A percentile compares a stretch with the other conserved stretches of the same genome.
Conservation (phyloP, 37 sponge, comb jelly and placozoan genomes). For the Dysidea cf. avara region DNA sequence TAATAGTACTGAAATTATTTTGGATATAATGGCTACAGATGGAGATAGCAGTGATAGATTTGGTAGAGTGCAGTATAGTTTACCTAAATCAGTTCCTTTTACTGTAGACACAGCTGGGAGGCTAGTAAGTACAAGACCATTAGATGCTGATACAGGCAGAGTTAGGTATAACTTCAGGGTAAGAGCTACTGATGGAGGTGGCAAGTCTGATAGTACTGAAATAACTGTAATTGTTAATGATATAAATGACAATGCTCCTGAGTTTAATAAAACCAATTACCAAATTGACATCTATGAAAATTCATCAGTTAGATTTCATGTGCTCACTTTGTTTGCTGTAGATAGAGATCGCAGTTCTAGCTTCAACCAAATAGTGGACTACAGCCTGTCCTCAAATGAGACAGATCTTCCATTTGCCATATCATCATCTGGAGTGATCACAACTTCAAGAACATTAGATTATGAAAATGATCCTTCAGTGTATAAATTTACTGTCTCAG, state of each 20-base stretch:
- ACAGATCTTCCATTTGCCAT: slow-evolving; percentile 39
- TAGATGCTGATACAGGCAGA: slow-evolving; percentile 42
- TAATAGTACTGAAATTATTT: slow-evolving; percentile 12
- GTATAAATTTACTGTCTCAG: slow-evolving; percentile 43
- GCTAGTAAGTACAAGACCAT: slow-evolving; percentile 7
- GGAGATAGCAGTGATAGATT: slow-evolving; percentile 30
- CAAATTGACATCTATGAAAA: slow-evolving; percentile 36
- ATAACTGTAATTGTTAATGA: slow-evolving; percentile 51
- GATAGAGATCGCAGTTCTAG: slow-evolving; percentile 29
- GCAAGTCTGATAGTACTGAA: slow-evolving; percentile 11
- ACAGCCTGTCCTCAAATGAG: background rate
- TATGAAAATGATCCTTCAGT: slow-evolving; percentile 41
- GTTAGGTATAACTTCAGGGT: slow-evolving; percentile 5
- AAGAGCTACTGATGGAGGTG: slow-evolving; percentile 46
- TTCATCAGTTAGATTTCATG: background rate
- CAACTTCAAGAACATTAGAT: slow-evolving; percentile 18
- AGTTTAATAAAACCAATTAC: slow-evolving; percentile 12
- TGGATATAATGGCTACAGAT: slow-evolving; percentile 38
- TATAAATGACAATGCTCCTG: slow-evolving; percentile 69
- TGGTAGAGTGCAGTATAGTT: slow-evolving; percentile 24
- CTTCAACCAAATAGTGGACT: slow-evolving; percentile 9
- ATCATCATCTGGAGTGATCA: slow-evolving; percentile 20
- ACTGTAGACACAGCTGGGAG: slow-evolving; percentile 23
- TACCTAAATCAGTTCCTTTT: slow-evolving; percentile 11
- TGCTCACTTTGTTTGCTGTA: slow-evolving; percentile 22